These are phyloP conservation scores for Camelus bactrianus DNA, from an alignment of 2,113 vertebrate species.

Conservation along the genomic window DNA sequence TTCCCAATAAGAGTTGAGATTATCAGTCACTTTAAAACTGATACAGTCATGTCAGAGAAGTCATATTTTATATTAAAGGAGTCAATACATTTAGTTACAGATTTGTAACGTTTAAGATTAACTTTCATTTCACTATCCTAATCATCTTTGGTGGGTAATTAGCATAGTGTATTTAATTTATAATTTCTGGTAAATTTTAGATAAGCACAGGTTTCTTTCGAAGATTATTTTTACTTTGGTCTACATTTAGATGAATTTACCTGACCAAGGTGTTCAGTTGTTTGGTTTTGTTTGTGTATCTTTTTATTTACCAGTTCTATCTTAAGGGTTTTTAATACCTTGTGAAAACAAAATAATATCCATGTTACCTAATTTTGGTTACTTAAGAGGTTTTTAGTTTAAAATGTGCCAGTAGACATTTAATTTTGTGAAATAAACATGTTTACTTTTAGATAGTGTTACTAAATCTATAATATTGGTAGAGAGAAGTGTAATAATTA, in stretches of 20 bases:
- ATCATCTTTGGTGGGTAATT: not conserved
- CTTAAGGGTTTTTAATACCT: slow-evolving; percentile 14
- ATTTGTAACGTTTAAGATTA: slow-evolving; percentile 6
- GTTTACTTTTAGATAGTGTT: not conserved
- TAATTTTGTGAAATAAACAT: slow-evolving; percentile 6
- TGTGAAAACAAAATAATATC: not conserved
- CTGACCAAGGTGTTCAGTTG: not conserved
- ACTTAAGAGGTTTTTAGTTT: slow-evolving; percentile 21
- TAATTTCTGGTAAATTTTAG: slow-evolving; percentile 23
- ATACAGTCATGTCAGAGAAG: not conserved
- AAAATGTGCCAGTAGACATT: slow-evolving; percentile 1
- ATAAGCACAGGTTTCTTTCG: not conserved
- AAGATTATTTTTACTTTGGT: not conserved
- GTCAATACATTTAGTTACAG: not conserved
- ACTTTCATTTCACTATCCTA: not conserved
- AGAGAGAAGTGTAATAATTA: not conserved
- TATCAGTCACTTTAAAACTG: slow-evolving; percentile 11
- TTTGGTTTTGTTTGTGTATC: slow-evolving; percentile 20
- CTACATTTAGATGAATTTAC: not conserved
- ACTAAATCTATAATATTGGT: not conserved
- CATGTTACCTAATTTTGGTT: slow-evolving; percentile 36
- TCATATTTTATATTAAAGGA: not conserved
- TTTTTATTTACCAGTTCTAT: not conserved
- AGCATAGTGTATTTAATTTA: not conserved
- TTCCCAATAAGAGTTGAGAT: not conserved